Evolutionary conservation across 1,140 invertebrate species (phyloP).

Genomic region (Trichonephila inaurata): DNA sequence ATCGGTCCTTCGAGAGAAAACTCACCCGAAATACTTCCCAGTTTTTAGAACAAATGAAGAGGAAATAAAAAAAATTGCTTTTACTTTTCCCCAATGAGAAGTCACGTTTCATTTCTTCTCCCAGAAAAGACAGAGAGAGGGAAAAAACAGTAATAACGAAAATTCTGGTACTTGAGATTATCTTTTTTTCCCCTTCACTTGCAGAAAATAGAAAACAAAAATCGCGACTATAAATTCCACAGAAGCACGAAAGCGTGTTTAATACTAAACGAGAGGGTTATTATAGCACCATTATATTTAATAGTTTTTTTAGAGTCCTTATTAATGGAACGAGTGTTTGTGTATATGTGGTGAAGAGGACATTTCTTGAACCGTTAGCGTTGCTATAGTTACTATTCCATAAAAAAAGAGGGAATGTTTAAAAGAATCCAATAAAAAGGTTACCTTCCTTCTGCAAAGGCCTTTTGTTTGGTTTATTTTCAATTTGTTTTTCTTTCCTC

Average conservation of each 20-base stretch:
- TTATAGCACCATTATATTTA: slow-evolving; percentile 16
- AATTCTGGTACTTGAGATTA: neutral
- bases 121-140: neutral
- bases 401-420: neutral
- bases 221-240: neutral
- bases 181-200: neutral
- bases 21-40: neutral
- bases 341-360: neutral
- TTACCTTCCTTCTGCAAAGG: neutral
- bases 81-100: neutral
- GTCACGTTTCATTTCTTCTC: neutral
- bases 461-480: neutral
- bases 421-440: neutral
- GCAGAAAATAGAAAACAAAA: neutral
- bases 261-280: slow-evolving; percentile 10
- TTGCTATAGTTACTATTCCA: neutral
- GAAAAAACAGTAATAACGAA: neutral
- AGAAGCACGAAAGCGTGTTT: neutral
- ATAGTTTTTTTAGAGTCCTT: slow-evolving; percentile 22
- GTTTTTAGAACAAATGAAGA: neutral
- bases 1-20: neutral
- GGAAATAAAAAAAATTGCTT: neutral
- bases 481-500: neutral
- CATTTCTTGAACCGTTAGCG: neutral
- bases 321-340: neutral